Conservation (phyloP, 2,888 invertebrate genomes). For the Athripsodes cinereus region DNA sequence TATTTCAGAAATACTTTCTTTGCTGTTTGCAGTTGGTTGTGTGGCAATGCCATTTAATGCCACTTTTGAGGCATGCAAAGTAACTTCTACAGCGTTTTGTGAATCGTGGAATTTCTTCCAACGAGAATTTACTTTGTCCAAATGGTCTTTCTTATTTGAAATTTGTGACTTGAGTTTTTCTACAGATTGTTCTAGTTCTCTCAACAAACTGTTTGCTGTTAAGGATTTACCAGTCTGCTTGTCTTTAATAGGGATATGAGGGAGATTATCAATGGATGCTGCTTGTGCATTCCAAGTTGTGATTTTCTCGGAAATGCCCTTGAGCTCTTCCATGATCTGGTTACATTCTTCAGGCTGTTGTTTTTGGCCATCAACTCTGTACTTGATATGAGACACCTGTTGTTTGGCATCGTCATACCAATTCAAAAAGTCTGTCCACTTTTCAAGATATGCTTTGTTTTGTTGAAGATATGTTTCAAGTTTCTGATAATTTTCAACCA, state of each 20-base stretch:
- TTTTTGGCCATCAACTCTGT: constrained; percentile 72
- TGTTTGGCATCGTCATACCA: constrained; percentile 77
- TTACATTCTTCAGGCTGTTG: constrained; percentile 64
- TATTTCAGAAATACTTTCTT: constrained; percentile 45
- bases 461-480: constrained; percentile 67
- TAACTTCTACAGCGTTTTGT: constrained; percentile 63
- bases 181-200: constrained; percentile 66
- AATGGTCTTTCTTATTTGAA: constrained; percentile 58
- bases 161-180: constrained; percentile 62
- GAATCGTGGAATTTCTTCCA: constrained; percentile 74
- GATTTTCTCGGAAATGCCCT: constrained; percentile 60
- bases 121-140: constrained; percentile 65
- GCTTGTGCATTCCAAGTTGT: constrained; percentile 66
- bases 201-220: constrained; percentile 65
- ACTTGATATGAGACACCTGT: constrained; percentile 73
- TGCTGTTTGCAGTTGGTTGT: constrained; percentile 43
- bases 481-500: constrained; percentile 72
- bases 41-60: constrained; percentile 53
- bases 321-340: constrained; percentile 62
- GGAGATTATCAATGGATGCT: constrained; percentile 60
- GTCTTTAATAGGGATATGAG: constrained; percentile 63
- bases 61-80: constrained; percentile 54
- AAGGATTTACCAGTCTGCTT: constrained; percentile 63
- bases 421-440: constrained; percentile 76
- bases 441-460: constrained; percentile 68